Conservation (phyloP, 2,888 invertebrate species). For the Enchytraeus crypticus region DNA sequence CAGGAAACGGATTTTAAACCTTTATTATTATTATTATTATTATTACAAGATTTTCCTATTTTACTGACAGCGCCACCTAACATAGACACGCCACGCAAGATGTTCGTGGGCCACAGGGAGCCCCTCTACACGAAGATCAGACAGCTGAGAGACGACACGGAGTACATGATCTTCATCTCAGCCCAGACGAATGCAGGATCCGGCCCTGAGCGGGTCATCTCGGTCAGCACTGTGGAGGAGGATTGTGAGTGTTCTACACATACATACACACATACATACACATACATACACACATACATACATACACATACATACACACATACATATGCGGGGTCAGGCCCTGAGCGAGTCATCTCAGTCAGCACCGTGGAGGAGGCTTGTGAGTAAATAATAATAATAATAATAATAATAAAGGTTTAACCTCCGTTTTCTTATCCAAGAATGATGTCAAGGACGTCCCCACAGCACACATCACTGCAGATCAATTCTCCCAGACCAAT, state of each 20-base stretch:
- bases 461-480: too few species aligned
- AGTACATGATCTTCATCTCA: conserved; percentile 4
- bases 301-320: neutral
- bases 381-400: too few species aligned
- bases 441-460: too few species aligned
- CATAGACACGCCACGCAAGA: neutral
- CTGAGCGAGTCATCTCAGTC: neutral
- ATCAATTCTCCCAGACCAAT: too few species aligned
- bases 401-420: too few species aligned
- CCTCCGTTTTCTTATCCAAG: too few species aligned
- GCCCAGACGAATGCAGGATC: neutral
- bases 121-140: neutral
- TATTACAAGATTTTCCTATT: too few species aligned
- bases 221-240: neutral
- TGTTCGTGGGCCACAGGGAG: neutral
- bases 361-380: neutral
- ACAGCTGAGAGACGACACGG: neutral
- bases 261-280: neutral
- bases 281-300: neutral
- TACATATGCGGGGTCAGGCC: neutral
- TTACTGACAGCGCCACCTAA: neutral
- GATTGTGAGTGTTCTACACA: neutral
- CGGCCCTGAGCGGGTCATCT: neutral
- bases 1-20: too few species aligned
- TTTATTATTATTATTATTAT: too few species aligned